Percentiles rank a stretch among this genome's conserved stretches.
phyloP scores from a whole-genome alignment of 2,113 vertebrate genomes.

The Tupaia chinensis region DNA sequence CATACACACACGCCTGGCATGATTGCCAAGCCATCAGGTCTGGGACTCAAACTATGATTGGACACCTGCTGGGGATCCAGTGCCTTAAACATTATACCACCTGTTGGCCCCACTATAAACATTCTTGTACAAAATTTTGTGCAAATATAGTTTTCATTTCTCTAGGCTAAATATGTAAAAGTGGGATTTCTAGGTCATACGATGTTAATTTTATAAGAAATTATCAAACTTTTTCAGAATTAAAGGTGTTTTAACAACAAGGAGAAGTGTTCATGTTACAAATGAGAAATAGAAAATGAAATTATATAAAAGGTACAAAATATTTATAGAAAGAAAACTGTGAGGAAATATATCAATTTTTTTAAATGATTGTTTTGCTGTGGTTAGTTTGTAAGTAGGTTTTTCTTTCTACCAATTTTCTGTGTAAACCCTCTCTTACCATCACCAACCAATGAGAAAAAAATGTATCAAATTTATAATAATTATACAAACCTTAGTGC shows the following conservation, averaged over 20 bases:
- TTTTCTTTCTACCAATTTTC: not conserved
- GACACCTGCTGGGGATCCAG: too few relatives aligned
- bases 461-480: not conserved
- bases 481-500: not conserved
- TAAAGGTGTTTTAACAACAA: not conserved
- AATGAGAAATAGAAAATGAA: conserved; percentile 16
- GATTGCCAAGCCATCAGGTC: too few relatives aligned
- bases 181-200: not conserved
- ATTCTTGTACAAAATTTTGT: not conserved
- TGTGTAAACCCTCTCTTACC: not conserved
- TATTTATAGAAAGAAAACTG: not conserved
- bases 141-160: not conserved
- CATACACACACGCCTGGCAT: too few relatives aligned
- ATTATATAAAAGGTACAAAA: not conserved
- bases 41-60: too few relatives aligned
- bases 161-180: not conserved
- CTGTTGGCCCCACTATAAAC: not conserved
- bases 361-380: not conserved
- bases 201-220: not conserved
- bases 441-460: not conserved
- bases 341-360: not conserved
- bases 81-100: too few relatives aligned
- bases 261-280: not conserved
- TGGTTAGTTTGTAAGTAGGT: not conserved
- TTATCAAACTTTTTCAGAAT: not conserved